Evolutionary conservation across 2,797 vertebrate genomes (phyloP).

Genomic region (Xenopus petersii): DNA sequence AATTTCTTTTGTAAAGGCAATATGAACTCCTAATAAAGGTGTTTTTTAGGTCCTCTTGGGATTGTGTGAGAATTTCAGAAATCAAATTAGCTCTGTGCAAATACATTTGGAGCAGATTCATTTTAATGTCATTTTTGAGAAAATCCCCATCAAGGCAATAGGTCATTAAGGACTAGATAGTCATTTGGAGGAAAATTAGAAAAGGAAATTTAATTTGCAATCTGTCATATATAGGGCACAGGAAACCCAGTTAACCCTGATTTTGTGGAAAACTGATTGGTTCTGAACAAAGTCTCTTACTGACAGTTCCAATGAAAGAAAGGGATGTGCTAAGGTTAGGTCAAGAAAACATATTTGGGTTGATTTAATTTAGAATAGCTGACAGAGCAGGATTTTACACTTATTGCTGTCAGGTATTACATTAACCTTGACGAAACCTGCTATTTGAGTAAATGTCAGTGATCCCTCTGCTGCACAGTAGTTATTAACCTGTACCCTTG

Average conservation of each 20-base stretch:
- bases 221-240: slow-evolving; percentile 1
- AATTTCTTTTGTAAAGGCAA: slow-evolving; percentile 9
- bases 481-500: not conserved
- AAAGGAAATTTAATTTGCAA: slow-evolving; percentile 9
- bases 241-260: slow-evolving; percentile 19
- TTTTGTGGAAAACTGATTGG: slow-evolving; percentile 6
- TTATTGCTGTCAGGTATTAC: not conserved
- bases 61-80: slow-evolving; percentile 8
- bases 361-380: slow-evolving; percentile 2
- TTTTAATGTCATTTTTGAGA: slow-evolving; percentile 36
- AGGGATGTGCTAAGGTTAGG: not conserved
- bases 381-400: not conserved
- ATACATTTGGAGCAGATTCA: slow-evolving; percentile 41
- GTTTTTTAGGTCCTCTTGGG: slow-evolving; percentile 5
- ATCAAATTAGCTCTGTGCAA: slow-evolving; percentile 24
- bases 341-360: slow-evolving; percentile 7
- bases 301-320: slow-evolving; percentile 7
- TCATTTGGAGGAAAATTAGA: slow-evolving; percentile 15
- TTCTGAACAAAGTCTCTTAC: not conserved
- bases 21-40: slow-evolving; percentile 12
- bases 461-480: not conserved
- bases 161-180: slow-evolving; percentile 32
- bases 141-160: slow-evolving; percentile 26
- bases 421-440: not conserved
- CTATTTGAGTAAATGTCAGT: not conserved